These are phyloP conservation scores for Gymnoscelis rufifasciata DNA, from an alignment of 2,888 invertebrate genomes.

Conservation along the genomic window DNA sequence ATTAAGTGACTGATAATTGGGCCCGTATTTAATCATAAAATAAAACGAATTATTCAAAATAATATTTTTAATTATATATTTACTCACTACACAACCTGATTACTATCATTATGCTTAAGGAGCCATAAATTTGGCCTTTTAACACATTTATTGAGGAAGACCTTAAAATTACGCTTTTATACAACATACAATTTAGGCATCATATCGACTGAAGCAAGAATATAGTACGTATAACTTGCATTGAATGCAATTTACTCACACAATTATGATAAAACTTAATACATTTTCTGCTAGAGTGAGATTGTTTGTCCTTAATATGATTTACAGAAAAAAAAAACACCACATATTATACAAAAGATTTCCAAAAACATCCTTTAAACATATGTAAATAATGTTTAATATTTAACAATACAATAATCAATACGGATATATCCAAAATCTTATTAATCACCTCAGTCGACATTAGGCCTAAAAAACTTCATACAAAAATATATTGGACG, in stretches of 20 bases:
- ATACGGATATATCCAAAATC: no score
- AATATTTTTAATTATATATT: constrained; percentile 19
- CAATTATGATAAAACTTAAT: no score
- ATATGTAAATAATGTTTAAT: no score
- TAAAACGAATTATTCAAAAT: constrained; percentile 30
- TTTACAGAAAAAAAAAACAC: no score
- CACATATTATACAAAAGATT: no score
- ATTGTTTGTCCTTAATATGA: no score
- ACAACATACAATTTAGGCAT: constrained; percentile 27
- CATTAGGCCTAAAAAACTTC: constrained; percentile 4
- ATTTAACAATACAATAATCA: no score
- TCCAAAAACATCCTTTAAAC: no score
- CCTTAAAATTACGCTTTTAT: constrained; percentile 27
- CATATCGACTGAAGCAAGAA: neutral
- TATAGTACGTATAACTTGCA: no score
- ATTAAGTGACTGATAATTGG: no score
- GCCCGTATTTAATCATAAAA: constrained; percentile 2
- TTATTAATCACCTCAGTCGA: neutral
- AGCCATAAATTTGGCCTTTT: constrained; percentile 8
- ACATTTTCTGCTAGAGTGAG: no score
- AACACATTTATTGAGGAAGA: constrained; percentile 22
- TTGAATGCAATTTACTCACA: neutral
- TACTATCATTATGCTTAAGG: constrained; percentile 13
- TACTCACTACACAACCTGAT: constrained; percentile 19
- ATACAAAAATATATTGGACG: constrained; percentile 41